Evolutionary conservation across 1,140 invertebrate species (phyloP), one percentile per base, ranked within the genome.

Genomic region (Tetranychus urticae): DNA sequence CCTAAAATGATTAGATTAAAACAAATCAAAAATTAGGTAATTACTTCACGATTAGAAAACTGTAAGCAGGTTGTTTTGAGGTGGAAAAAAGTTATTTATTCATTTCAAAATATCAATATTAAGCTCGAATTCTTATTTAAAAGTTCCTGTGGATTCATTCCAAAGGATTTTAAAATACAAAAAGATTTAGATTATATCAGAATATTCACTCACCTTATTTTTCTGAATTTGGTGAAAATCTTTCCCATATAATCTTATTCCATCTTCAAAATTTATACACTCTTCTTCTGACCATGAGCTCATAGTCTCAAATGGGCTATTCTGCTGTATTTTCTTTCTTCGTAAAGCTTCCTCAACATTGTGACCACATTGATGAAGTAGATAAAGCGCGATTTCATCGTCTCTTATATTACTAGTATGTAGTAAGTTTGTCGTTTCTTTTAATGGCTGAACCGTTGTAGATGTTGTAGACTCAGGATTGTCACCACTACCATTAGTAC

Each of bases 231-330:
- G 76, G 73, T 89, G 85, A 73, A 97, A 97, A 74, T 97, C 88
- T 75, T 97, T 97, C 48, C 91, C 91, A 71, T 88, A 91, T 60
- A 79, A 80, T 69, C 90, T 79, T 2, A 97, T 77, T 58, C 90
- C 91, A 70, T 84, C 84, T 77, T 97, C 92, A 77, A 97, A 97
- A 75, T 91, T 91, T 63, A 85, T 79, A 76, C 91, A 96, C 71
- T 97, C 92, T 72, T 96, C 91, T 71, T 96, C 91, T 23, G 90
- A 94, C 91, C 92, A 97, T 4, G 91, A 76, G 69, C 85, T 86
- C 72, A 84, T 82, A 0, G 82, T 80, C 63, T 83, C 81, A 61
- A 46, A 57, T 47, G 79, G 78, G 3, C 80, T 75, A 1, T 82
- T 80, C 33, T 83, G 74, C 69, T 88, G 86, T 70, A 86, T 81